These are phyloP conservation scores for Catocala nupta DNA, from an alignment of 2,888 invertebrate species.

Conservation along the genomic window DNA sequence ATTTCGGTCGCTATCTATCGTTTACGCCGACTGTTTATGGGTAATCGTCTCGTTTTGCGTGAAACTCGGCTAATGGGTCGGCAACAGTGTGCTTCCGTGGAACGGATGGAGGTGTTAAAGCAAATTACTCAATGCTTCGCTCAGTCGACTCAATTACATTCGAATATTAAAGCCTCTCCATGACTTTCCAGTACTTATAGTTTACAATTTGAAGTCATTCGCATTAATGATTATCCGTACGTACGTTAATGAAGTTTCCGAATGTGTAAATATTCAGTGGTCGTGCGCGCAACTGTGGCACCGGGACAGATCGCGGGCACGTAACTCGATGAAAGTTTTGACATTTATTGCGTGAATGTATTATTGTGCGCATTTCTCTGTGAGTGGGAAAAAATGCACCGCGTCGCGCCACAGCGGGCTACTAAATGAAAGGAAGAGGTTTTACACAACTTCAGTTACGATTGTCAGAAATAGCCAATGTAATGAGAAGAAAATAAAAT, in stretches of 20 bases:
- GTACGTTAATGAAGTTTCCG: constrained; percentile 31
- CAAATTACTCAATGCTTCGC: constrained; percentile 44
- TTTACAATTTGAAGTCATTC: constrained; percentile 51
- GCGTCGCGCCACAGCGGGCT: background rate
- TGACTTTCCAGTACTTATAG: constrained; percentile 40
- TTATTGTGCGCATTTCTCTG: constrained; percentile 20
- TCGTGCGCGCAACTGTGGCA: constrained; percentile 53
- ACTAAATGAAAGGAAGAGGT: constrained; percentile 9
- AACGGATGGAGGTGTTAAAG: constrained; percentile 35
- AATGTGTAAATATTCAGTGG: constrained; percentile 44
- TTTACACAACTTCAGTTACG: background rate
- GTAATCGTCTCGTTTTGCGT: constrained; percentile 65
- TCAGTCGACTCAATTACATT: constrained; percentile 36
- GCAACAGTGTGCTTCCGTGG: constrained; percentile 52
- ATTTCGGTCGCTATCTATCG: constrained; percentile 50
- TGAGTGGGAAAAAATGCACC: background rate
- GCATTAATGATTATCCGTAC: constrained; percentile 32
- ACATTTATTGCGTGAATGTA: constrained; percentile 42
- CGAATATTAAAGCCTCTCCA: constrained; percentile 32
- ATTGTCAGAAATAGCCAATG: background rate
- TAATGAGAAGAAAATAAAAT: background rate
- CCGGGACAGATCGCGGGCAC: constrained; percentile 40
- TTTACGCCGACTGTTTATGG: constrained; percentile 55
- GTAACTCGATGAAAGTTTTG: constrained; percentile 48
- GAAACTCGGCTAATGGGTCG: constrained; percentile 70